A percentile compares a stretch with the other conserved stretches of the same genome.
These are phyloP conservation scores for Chrysina gloriosa DNA, from an alignment of 2,888 invertebrate genomes.

Conservation along the genomic window DNA sequence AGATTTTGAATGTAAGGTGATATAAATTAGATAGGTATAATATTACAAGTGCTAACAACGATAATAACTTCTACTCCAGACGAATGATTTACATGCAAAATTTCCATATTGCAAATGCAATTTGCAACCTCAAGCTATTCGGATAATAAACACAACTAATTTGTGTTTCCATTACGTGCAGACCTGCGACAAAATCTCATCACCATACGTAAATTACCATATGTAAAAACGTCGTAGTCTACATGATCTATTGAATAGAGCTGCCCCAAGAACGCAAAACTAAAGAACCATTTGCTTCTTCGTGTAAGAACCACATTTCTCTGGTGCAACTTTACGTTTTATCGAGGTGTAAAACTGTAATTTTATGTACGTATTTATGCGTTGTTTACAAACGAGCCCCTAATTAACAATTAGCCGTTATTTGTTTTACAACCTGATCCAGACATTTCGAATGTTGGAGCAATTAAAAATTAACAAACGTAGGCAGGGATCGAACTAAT, in stretches of 20 bases:
- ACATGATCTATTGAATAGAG: background rate
- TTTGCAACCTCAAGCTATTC: background rate
- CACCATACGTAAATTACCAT: background rate
- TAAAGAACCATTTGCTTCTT: background rate
- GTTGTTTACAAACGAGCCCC: conserved; percentile 33
- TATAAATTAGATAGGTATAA: no score
- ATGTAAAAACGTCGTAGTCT: background rate
- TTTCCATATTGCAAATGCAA: background rate
- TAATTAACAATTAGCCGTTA: conserved; percentile 34
- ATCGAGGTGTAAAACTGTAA: conserved; percentile 35
- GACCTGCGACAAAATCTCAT: background rate
- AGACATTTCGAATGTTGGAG: conserved; percentile 22
- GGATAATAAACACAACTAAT: background rate
- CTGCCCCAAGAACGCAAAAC: background rate
- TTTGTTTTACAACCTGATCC: conserved; percentile 30
- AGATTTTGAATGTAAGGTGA: background rate
- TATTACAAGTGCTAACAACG: no score
- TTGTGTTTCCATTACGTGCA: background rate
- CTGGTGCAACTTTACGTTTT: conserved; percentile 9
- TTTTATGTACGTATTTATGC: conserved; percentile 35
- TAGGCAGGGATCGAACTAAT: conserved; percentile 9
- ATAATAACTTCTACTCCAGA: no score
- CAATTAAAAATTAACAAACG: conserved; percentile 35
- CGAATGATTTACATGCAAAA: no score
- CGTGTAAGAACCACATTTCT: background rate